A percentile compares a stretch with the other conserved stretches of the same genome.
phyloP scores from a whole-genome alignment of 35 echinoderm and acorn worm genomes.

The Ophiothrix spiculata region DNA sequence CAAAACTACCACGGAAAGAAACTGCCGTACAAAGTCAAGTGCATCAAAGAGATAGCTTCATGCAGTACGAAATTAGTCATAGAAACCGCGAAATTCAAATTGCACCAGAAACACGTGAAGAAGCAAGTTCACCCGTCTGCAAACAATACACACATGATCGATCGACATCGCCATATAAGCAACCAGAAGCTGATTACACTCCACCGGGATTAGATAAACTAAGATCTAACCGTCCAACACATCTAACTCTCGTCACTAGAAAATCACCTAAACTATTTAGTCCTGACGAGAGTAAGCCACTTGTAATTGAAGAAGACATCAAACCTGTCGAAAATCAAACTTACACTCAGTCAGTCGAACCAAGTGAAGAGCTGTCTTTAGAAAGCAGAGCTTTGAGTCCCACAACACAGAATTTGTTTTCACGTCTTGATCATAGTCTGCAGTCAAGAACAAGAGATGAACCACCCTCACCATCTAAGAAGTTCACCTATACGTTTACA shows the following conservation, averaged over 20 bases:
- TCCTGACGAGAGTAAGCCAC: not conserved
- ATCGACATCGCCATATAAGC: not conserved
- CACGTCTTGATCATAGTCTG: not conserved
- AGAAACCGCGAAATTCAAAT: constrained; percentile 15
- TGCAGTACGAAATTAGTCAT: not conserved
- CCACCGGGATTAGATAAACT: constrained; percentile 1
- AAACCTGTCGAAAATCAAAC: not conserved
- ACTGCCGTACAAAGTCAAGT: not conserved
- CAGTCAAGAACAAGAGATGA: not conserved
- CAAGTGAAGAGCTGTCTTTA: not conserved
- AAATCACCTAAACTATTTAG: not conserved
- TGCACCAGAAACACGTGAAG: constrained; percentile 17
- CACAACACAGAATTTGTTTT: not conserved
- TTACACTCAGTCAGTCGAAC: not conserved
- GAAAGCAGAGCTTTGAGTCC: not conserved
- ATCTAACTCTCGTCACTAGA: not conserved
- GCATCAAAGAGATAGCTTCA: not conserved
- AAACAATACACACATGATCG: not conserved
- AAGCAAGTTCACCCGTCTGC: constrained; percentile 30
- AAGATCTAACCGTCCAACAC: not conserved
- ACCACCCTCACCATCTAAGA: not conserved
- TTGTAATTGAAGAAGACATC: not conserved
- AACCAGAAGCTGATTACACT: not conserved
- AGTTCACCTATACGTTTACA: not conserved
- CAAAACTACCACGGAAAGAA: not conserved